Evolutionary conservation across 1,140 invertebrate species (phyloP).

Genomic region (Oryzaephilus surinamensis): DNA sequence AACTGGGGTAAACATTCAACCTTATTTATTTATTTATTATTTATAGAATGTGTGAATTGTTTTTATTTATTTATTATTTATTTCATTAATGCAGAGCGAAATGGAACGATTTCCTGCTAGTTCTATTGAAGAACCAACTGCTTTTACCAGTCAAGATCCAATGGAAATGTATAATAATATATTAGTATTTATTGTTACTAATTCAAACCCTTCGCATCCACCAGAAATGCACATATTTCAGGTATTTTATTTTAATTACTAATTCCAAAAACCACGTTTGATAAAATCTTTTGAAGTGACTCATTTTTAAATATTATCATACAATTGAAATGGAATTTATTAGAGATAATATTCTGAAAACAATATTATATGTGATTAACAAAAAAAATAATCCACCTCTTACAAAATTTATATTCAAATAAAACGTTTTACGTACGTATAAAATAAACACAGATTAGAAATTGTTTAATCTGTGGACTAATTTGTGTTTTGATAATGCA

Average conservation of each 20-base stretch:
- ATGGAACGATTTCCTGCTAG: conserved; percentile 92
- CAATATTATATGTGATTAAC: no score
- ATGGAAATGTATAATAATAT: conserved; percentile 99
- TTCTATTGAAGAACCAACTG: conserved; percentile 88
- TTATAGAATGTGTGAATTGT: neutral
- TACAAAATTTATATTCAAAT: no score
- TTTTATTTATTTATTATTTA: conserved; percentile 8
- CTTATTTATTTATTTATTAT: conserved; percentile 2
- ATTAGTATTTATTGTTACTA: conserved; percentile 87
- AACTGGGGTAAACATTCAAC: conserved; percentile 69
- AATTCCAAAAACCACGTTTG: no score
- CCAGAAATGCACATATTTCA: conserved; percentile 99
- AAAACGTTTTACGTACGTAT: no score
- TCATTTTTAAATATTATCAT: no score
- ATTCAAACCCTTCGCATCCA: conserved; percentile 38
- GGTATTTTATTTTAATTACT: conserved; percentile 40
- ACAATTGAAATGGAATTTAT: neutral
- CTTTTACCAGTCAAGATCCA: conserved; percentile 91
- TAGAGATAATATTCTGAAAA: no score
- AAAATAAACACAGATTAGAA: no score
- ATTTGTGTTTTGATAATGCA: no score
- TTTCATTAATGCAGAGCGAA: conserved; percentile 68
- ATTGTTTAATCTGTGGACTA: no score
- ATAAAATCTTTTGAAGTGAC: no score
- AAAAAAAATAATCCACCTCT: no score